Evolutionary conservation across 2,113 vertebrate species (phyloP).

Genomic region (Delphinus delphis): DNA sequence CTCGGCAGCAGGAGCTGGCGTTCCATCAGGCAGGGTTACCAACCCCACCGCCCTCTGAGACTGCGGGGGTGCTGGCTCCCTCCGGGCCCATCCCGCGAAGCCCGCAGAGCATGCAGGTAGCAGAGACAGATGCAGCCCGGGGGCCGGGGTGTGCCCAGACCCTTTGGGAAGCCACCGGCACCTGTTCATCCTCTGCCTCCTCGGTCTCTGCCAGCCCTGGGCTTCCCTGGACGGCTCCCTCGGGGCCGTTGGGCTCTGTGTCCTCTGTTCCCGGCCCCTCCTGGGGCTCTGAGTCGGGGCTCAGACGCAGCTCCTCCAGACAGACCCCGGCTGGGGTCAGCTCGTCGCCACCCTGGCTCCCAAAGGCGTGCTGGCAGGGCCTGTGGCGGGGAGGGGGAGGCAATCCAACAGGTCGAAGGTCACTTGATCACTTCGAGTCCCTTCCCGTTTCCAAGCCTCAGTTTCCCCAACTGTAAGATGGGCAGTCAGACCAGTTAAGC

Average conservation of each 20-base stretch:
- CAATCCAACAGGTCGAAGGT: rapidly evolving
- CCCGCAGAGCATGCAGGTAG: not conserved
- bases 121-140: not conserved
- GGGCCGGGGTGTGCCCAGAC: rapidly evolving
- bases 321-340: slow-evolving; percentile 82
- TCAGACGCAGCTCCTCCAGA: slow-evolving; percentile 85
- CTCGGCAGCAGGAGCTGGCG: not conserved
- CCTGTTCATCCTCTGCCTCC: not conserved
- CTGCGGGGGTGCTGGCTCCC: not conserved
- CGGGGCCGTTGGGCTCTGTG: not conserved
- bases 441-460: not conserved
- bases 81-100: rapidly evolving
- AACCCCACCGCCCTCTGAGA: not conserved
- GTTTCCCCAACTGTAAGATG: not conserved
- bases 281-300: slow-evolving; percentile 77
- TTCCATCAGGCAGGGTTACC: not conserved
- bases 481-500: not conserved
- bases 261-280: slow-evolving; percentile 76
- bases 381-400: slow-evolving; percentile 39
- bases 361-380: slow-evolving; percentile 15
- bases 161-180: rapidly evolving
- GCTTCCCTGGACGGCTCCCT: rapidly evolving
- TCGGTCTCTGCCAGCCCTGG: not conserved
- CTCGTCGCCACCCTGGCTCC: slow-evolving; percentile 51
- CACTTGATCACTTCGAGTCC: not conserved